Percentiles rank a stretch among this genome's conserved stretches.
Conservation (phyloP, 2,797 vertebrate genomes). For the Rhinogobio ventralis region DNA sequence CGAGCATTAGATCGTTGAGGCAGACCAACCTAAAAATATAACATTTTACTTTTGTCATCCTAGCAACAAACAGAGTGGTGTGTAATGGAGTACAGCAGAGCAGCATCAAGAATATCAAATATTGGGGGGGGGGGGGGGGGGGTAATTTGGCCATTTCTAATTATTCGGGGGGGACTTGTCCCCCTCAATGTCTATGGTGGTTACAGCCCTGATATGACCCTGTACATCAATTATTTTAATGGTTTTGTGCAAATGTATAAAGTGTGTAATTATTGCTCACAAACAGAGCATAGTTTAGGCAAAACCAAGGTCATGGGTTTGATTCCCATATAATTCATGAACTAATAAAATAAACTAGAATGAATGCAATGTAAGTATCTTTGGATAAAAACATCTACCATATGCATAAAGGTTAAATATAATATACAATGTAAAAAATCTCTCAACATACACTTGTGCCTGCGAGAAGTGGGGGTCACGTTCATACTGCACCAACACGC, state of each 20-base stretch:
- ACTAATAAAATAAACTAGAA: background rate
- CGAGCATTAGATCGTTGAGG: no score
- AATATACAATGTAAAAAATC: background rate
- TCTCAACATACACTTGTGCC: conserved; percentile 5
- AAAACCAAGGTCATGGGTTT: background rate
- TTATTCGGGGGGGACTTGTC: no score
- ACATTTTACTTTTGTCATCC: no score
- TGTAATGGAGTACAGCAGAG: no score
- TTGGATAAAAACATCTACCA: background rate
- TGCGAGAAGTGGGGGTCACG: conserved; percentile 40
- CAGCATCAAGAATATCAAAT: no score
- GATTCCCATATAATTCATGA: background rate
- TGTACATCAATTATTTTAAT: background rate
- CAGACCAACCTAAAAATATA: no score
- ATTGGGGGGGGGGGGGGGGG: no score
- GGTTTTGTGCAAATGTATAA: background rate
- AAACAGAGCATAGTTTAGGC: background rate
- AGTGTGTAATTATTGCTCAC: background rate
- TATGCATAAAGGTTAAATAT: background rate
- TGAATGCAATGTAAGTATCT: background rate
- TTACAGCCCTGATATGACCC: background rate
- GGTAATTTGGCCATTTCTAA: no score
- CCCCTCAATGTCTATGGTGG: no score
- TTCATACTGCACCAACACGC: conserved; percentile 39
- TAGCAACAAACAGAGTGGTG: no score